These are phyloP conservation scores for Eulemur coronatus DNA, from an alignment of 2,797 vertebrate species.

Conservation along the genomic window DNA sequence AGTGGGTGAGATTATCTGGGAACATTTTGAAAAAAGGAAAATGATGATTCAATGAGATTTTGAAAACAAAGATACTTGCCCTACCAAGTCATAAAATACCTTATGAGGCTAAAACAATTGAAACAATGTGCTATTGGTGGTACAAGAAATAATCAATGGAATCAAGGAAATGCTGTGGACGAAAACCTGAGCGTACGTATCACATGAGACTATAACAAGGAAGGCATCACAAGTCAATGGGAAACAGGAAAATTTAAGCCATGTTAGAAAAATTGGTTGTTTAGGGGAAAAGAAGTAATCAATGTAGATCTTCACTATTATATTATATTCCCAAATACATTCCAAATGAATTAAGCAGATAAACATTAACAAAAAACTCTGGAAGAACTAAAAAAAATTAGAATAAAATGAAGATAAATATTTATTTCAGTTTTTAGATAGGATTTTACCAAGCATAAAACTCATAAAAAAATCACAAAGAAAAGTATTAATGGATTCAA, in stretches of 20 bases:
- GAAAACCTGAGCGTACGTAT: not conserved
- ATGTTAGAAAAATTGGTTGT: not conserved
- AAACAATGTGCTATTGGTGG: not conserved
- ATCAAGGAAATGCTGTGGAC: not conserved
- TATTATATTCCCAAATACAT: not conserved
- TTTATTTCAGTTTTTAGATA: not conserved
- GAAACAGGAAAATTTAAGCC: not conserved
- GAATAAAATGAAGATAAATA: not conserved
- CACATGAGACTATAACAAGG: not conserved
- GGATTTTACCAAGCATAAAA: constrained; percentile 21
- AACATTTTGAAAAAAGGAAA: not conserved
- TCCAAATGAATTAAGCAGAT: not conserved
- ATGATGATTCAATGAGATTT: not conserved
- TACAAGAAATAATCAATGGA: not conserved
- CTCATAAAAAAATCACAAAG: not conserved
- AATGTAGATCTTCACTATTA: not conserved
- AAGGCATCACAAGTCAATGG: not conserved
- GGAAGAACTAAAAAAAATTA: not conserved
- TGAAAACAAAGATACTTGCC: not conserved
- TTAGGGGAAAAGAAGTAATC: constrained; percentile 5
- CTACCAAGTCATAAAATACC: not conserved
- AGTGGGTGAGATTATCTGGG: not conserved
- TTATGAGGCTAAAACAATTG: not conserved
- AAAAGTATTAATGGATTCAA: constrained; percentile 20
- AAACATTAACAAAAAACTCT: not conserved